phyloP scores from a whole-genome alignment of 2,888 invertebrate species.

The Scaptomyza reducta region DNA sequence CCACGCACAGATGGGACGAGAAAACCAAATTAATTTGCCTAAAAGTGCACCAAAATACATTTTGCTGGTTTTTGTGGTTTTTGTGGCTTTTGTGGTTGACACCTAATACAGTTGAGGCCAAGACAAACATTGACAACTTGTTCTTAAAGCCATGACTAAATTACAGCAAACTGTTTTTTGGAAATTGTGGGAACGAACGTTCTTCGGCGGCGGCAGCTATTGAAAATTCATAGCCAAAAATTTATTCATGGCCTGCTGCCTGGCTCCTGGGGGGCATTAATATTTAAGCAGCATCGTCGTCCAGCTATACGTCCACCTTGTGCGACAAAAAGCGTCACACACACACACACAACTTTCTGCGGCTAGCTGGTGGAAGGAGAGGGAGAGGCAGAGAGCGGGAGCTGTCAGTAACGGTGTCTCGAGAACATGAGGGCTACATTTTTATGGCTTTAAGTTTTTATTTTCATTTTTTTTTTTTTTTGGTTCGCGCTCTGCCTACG shows the following conservation, averaged over 20 bases:
- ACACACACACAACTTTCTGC: constrained; percentile 66
- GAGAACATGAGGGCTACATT: constrained; percentile 66
- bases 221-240: constrained; percentile 83
- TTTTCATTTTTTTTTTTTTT: constrained; percentile 35
- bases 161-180: constrained; percentile 30
- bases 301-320: constrained; percentile 63
- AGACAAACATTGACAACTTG: not conserved
- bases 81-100: constrained; percentile 54
- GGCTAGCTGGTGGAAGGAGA: constrained; percentile 19
- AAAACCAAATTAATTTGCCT: constrained; percentile 65
- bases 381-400: not conserved
- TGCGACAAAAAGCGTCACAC: constrained; percentile 53
- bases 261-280: constrained; percentile 68
- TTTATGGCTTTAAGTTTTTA: constrained; percentile 65
- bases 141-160: constrained; percentile 58
- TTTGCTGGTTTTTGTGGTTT: constrained; percentile 9
- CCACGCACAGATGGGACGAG: constrained; percentile 54
- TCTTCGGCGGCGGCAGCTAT: constrained; percentile 39
- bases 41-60: constrained; percentile 37
- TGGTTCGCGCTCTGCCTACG: constrained; percentile 5
- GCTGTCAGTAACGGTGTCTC: constrained; percentile 72
- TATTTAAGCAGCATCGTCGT: constrained; percentile 69
- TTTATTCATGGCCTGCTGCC: constrained; percentile 78
- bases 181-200: not conserved
- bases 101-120: constrained; percentile 51